These are phyloP conservation scores for Graptemys geographica DNA, from an alignment of 2,797 vertebrate species.

Conservation along the genomic window DNA sequence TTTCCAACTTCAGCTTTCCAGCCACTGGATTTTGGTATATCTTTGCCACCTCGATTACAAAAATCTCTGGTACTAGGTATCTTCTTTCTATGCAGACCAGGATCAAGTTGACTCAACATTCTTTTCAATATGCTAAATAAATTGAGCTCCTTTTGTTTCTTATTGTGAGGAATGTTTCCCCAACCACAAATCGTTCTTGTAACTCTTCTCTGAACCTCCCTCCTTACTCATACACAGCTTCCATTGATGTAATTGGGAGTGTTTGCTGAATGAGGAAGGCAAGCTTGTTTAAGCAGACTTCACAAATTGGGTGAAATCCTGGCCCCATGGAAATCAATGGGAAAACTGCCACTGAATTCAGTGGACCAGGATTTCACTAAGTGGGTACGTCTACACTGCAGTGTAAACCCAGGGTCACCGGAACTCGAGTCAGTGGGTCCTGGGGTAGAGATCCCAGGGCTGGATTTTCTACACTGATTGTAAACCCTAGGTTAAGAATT, in stretches of 20 bases:
- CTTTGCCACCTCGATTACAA: background rate
- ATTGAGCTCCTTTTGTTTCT: background rate
- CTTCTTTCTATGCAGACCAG: background rate
- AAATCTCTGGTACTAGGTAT: background rate
- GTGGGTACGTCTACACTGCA: background rate
- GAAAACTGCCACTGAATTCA: background rate
- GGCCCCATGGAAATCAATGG: background rate
- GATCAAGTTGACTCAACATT: background rate
- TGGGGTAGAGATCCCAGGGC: background rate
- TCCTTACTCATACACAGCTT: background rate
- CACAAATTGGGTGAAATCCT: background rate
- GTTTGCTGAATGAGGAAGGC: background rate
- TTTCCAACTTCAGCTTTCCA: background rate
- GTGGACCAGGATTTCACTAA: background rate
- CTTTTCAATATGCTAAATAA: background rate
- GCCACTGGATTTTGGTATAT: background rate
- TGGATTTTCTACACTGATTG: background rate
- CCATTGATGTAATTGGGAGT: rapidly evolving
- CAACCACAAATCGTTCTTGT: background rate
- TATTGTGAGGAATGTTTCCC: background rate
- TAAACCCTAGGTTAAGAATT: background rate
- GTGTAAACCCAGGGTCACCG: background rate
- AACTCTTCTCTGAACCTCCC: background rate
- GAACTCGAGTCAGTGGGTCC: background rate
- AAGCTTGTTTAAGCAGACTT: background rate